Percentiles rank a stretch among this genome's conserved stretches.
Conservation (phyloP, 2,888 invertebrate genomes). For the Antitype chi region DNA sequence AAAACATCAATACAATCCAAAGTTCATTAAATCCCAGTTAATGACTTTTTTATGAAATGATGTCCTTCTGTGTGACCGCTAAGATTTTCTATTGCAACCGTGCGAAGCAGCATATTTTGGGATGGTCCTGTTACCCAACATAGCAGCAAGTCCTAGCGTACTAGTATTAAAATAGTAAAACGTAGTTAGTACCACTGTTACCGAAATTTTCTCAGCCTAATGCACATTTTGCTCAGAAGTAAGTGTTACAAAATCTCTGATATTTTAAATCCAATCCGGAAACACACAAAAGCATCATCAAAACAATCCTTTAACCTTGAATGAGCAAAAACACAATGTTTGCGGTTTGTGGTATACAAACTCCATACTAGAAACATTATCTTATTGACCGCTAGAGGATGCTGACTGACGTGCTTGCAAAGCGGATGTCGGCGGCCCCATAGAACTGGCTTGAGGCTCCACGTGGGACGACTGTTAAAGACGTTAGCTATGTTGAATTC, state of each 20-base stretch:
- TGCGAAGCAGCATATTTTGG: too few species aligned
- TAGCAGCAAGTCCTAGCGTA: not conserved
- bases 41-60: too few species aligned
- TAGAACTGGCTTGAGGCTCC: constrained; percentile 12
- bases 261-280: not conserved
- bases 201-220: not conserved
- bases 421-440: constrained; percentile 58
- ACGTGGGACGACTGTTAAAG: constrained; percentile 12
- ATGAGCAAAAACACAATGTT: constrained; percentile 21
- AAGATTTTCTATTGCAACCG: too few species aligned
- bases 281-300: not conserved
- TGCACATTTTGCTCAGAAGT: not conserved
- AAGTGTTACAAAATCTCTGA: not conserved
- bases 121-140: not conserved
- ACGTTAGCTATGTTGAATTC: not conserved
- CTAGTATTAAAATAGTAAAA: not conserved
- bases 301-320: not conserved
- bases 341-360: constrained; percentile 20
- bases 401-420: constrained; percentile 37
- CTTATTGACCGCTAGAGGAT: constrained; percentile 27
- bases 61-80: too few species aligned
- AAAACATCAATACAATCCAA: too few species aligned
- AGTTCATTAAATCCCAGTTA: too few species aligned
- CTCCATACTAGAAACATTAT: constrained; percentile 11
- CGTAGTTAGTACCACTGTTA: too few species aligned